Evolutionary conservation across 2,797 vertebrate species (phyloP).

Genomic region (Taenioides sp.): DNA sequence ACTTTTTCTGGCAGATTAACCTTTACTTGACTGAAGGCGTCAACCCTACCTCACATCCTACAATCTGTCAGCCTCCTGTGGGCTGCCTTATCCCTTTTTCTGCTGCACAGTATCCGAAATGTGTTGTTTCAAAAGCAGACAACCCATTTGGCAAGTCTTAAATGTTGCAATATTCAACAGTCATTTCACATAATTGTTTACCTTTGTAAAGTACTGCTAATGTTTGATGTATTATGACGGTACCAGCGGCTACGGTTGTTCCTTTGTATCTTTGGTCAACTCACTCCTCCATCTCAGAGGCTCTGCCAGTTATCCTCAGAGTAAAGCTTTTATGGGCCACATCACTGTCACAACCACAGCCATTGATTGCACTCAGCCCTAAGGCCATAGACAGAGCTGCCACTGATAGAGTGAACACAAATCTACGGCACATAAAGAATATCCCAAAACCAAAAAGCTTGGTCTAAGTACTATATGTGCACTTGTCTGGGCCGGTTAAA

Average conservation of each 20-base stretch:
- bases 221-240: neutral
- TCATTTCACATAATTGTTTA: neutral
- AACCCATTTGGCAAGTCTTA: neutral
- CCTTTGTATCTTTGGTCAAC: neutral
- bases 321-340: neutral
- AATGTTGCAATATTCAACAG: neutral
- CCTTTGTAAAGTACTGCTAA: neutral
- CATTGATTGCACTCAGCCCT: neutral
- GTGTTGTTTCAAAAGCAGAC: neutral
- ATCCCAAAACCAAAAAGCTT: neutral
- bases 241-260: too few relatives aligned
- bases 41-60: constrained; percentile 9
- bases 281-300: neutral
- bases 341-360: constrained; percentile 1
- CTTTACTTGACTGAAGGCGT: constrained; percentile 14
- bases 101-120: neutral
- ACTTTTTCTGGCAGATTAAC: constrained; percentile 11
- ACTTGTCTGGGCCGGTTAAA: constrained; percentile 1
- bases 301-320: neutral
- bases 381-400: neutral
- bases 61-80: neutral
- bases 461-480: neutral
- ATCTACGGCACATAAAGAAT: constrained; percentile 2
- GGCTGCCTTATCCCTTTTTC: neutral
- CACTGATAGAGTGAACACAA: constrained; percentile 1